Conservation (phyloP, 2,113 vertebrate genomes). For the Cynocephalus volans region DNA sequence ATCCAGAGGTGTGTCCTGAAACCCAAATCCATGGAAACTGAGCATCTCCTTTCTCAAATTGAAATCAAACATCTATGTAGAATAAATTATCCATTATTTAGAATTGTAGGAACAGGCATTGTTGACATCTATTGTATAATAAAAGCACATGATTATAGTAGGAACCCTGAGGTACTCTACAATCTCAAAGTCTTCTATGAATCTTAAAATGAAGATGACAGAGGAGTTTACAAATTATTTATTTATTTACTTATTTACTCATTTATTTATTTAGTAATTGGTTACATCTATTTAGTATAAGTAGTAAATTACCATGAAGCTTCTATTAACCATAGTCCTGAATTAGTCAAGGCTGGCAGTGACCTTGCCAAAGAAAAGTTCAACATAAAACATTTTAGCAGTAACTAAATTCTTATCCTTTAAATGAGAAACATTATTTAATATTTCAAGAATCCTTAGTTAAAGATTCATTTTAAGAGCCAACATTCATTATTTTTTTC, state of each 20-base stretch:
- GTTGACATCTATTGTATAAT: not conserved
- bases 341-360: not conserved
- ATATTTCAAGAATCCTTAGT: not conserved
- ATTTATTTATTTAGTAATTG: constrained; percentile 7
- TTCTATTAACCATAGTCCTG: constrained; percentile 6
- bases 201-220: not conserved
- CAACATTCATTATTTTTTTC: not conserved
- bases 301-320: not conserved
- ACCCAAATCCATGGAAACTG: too few species aligned
- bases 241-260: not conserved
- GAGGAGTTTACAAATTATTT: not conserved
- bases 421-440: not conserved
- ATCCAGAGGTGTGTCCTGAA: too few species aligned
- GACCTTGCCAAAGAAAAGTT: constrained; percentile 28
- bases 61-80: not conserved
- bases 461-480: not conserved
- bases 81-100: constrained; percentile 32
- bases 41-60: not conserved
- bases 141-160: not conserved
- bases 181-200: not conserved
- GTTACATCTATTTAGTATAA: not conserved
- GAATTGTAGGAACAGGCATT: not conserved
- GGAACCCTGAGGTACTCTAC: not conserved
- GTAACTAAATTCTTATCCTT: constrained; percentile 41
- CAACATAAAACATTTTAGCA: not conserved